Percentiles rank a stretch among this genome's conserved stretches.
phyloP scores from a whole-genome alignment of 1,140 invertebrate genomes.

The Drosophila azteca region DNA sequence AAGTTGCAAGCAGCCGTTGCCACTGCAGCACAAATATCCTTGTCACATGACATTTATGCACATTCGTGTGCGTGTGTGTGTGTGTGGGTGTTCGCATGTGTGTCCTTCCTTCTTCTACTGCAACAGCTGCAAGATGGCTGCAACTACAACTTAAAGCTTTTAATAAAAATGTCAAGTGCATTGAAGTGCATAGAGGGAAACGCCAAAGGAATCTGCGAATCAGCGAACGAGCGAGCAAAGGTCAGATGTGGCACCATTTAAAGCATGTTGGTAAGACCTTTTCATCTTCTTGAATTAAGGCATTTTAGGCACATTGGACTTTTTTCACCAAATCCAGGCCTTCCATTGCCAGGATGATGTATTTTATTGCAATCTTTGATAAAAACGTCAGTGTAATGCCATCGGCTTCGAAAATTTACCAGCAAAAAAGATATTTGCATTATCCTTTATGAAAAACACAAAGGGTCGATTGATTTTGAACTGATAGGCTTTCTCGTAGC shows the following conservation, averaged over 20 bases:
- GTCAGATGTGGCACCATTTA: background rate
- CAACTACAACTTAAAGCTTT: slow-evolving; percentile 79
- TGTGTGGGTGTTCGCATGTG: slow-evolving; percentile 31
- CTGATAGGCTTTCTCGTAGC: too few relatives aligned
- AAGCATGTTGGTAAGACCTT: too few relatives aligned
- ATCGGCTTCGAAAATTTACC: too few relatives aligned
- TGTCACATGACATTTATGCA: slow-evolving; percentile 65
- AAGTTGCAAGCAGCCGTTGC: slow-evolving; percentile 73
- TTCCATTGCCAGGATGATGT: too few relatives aligned
- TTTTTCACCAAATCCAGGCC: too few relatives aligned
- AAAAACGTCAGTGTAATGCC: too few relatives aligned
- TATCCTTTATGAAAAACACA: too few relatives aligned
- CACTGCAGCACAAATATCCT: slow-evolving; percentile 55
- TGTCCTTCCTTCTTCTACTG: slow-evolving; percentile 12
- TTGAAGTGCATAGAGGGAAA: slow-evolving; percentile 65
- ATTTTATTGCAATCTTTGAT: too few relatives aligned
- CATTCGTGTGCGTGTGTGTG: slow-evolving; percentile 38
- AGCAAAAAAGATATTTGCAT: too few relatives aligned
- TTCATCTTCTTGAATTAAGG: too few relatives aligned
- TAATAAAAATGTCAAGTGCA: slow-evolving; percentile 81
- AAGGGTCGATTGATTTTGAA: too few relatives aligned
- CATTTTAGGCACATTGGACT: too few relatives aligned
- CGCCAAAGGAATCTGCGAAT: slow-evolving; percentile 22
- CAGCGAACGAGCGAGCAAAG: slow-evolving; percentile 15
- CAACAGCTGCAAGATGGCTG: slow-evolving; percentile 18